phyloP scores from a whole-genome alignment of 2,888 invertebrate genomes.

The Strigamia transsilvanica region DNA sequence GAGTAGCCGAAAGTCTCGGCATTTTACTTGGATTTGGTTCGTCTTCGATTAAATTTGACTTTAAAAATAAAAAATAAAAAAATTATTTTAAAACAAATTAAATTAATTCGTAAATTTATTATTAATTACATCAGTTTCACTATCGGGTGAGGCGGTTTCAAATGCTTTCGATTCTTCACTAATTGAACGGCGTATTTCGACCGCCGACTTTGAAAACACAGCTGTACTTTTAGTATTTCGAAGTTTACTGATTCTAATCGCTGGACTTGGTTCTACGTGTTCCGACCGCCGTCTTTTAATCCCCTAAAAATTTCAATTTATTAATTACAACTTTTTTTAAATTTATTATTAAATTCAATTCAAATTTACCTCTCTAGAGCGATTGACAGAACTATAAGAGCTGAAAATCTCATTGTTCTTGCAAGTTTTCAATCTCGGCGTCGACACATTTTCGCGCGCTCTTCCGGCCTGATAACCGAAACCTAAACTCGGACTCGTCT shows the following conservation, averaged over 20 bases:
- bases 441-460: neutral
- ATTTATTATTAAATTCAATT: neutral
- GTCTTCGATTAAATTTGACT: neutral
- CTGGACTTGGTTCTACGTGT: neutral
- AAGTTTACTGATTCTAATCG: slow-evolving; percentile 9
- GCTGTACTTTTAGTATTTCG: neutral
- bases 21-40: neutral
- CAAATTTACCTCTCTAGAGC: neutral
- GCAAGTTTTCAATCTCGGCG: neutral
- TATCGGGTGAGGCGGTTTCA: neutral
- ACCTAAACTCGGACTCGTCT: neutral
- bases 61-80: neutral
- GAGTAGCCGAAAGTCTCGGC: neutral
- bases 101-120: neutral
- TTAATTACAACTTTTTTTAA: neutral
- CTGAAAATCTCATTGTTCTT: slow-evolving; percentile 27
- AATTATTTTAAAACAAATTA: neutral
- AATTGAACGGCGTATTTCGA: neutral
- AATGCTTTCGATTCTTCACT: neutral
- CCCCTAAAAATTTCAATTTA: neutral
- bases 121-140: neutral
- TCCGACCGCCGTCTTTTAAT: neutral
- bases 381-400: neutral
- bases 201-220: neutral
- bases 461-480: neutral